Evolutionary conservation across 1,140 invertebrate genomes (phyloP).

Genomic region (Panulirus ornatus): DNA sequence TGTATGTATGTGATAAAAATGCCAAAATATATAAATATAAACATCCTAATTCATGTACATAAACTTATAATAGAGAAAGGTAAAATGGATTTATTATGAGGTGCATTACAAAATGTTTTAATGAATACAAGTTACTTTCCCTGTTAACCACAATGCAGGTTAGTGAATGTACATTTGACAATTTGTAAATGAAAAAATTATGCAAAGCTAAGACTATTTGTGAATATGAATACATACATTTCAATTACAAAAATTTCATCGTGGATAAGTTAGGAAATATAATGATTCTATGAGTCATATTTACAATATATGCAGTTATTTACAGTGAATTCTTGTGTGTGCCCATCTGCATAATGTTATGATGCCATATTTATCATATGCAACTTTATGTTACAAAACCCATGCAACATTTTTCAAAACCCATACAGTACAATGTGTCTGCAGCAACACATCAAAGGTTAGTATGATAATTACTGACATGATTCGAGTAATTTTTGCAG

Average conservation of each 20-base stretch:
- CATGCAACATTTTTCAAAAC: not conserved
- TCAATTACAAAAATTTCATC: not conserved
- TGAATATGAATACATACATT: not conserved
- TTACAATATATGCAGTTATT: constrained; percentile 1
- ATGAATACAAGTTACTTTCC: no score
- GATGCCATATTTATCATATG: not conserved
- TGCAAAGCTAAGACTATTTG: not conserved
- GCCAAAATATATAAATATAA: not conserved
- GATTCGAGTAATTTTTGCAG: not conserved
- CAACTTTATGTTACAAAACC: not conserved
- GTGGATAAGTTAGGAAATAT: not conserved
- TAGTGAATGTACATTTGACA: no score
- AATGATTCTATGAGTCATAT: not conserved
- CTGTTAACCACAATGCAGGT: no score
- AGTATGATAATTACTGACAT: not conserved
- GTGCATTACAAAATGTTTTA: no score
- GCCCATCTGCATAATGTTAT: not conserved
- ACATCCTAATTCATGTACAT: no score
- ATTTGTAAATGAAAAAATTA: no score
- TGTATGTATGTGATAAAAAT: not conserved
- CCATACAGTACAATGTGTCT: not conserved
- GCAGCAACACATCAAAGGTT: not conserved
- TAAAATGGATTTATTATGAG: no score
- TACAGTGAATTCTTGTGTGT: not conserved
- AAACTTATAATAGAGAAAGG: no score